These are phyloP conservation scores for Ophion slaviceki DNA, from an alignment of 2,888 invertebrate genomes.

Conservation along the genomic window DNA sequence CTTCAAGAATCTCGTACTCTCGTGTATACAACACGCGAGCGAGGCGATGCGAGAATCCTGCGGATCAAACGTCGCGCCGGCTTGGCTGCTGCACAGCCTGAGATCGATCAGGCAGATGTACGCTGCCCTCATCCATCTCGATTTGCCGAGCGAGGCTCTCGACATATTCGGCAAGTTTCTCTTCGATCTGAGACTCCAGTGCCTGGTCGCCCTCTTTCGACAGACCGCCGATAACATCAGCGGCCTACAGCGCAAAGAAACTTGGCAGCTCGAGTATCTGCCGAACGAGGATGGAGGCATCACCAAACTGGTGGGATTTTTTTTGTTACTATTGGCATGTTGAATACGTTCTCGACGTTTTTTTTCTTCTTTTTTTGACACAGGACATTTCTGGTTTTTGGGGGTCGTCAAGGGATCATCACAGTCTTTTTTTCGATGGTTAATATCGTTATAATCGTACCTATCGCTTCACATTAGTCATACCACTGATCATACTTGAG, in stretches of 20 bases:
- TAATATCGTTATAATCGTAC: too few species aligned
- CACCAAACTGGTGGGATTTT: slow-evolving; percentile 88
- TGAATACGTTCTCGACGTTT: too few species aligned
- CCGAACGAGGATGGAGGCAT: slow-evolving; percentile 93
- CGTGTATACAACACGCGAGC: slow-evolving; percentile 84
- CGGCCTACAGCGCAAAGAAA: slow-evolving; percentile 89
- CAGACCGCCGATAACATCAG: slow-evolving; percentile 92
- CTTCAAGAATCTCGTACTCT: slow-evolving; percentile 87
- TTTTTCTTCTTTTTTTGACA: too few species aligned
- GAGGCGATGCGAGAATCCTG: slow-evolving; percentile 83
- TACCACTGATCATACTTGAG: too few species aligned
- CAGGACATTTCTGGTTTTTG: too few species aligned
- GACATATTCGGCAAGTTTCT: slow-evolving; percentile 93
- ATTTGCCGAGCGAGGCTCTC: slow-evolving; percentile 94
- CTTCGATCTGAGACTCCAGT: slow-evolving; percentile 94
- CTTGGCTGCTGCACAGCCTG: slow-evolving; percentile 92
- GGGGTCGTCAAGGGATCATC: too few species aligned
- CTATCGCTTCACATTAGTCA: too few species aligned
- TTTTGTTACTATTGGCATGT: background rate
- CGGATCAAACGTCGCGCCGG: slow-evolving; percentile 81
- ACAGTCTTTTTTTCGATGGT: too few species aligned
- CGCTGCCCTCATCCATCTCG: slow-evolving; percentile 91
- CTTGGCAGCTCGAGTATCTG: slow-evolving; percentile 93
- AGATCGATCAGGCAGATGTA: slow-evolving; percentile 92
- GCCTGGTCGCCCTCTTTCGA: slow-evolving; percentile 93